Percentiles rank a stretch among this genome's conserved stretches.
Evolutionary conservation across 2,113 vertebrate genomes (phyloP).

Genomic region (Cephalopterus ornatus): DNA sequence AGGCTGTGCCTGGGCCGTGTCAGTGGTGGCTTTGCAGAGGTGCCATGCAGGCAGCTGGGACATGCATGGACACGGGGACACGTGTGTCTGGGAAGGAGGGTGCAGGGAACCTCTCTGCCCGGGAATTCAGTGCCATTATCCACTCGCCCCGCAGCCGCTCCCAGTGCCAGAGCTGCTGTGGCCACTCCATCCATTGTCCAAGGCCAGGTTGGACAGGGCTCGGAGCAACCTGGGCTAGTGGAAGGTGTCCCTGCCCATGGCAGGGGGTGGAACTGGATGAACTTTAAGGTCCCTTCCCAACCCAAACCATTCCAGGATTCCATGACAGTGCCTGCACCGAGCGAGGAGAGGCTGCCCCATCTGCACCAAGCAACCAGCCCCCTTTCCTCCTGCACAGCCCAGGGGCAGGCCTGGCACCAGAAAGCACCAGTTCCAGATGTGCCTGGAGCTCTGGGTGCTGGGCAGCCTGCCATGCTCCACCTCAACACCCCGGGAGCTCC

Average conservation of each 20-base stretch:
- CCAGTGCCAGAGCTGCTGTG: background rate
- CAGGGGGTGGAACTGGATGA: background rate
- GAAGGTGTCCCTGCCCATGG: background rate
- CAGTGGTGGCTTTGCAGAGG: background rate
- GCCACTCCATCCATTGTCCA: background rate
- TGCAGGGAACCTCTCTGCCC: background rate
- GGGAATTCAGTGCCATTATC: rapidly evolving
- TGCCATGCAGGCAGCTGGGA: slow-evolving; percentile 20
- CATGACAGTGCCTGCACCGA: background rate
- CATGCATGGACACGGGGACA: background rate
- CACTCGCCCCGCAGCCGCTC: background rate
- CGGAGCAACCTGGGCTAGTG: rapidly evolving
- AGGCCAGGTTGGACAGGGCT: background rate
- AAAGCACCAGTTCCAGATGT: background rate
- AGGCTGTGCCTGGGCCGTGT: rapidly evolving
- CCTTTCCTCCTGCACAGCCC: background rate
- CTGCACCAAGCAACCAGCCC: background rate
- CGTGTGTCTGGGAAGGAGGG: background rate
- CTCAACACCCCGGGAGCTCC: background rate
- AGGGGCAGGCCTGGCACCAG: background rate
- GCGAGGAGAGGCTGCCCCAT: rapidly evolving
- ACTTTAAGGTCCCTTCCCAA: background rate
- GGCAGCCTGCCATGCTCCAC: background rate
- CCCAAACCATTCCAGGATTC: background rate
- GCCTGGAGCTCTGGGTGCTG: background rate